Base-by-base conservation (phyloP, 2,113 vertebrate genomes). In the Tachycineta bicolor region DNA sequence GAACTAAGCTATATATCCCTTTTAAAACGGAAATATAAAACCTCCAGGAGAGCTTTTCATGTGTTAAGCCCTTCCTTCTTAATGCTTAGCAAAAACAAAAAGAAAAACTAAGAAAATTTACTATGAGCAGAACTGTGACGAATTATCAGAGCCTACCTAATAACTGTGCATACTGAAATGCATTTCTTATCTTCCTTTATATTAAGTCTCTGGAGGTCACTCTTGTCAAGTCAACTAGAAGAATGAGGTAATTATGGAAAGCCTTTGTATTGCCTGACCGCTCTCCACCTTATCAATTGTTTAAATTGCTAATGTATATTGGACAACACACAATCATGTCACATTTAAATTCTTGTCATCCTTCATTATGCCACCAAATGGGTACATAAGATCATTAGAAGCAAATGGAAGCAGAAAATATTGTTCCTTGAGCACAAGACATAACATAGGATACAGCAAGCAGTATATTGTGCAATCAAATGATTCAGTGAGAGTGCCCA, bases 251-350 rank as follows among this genome's bases (percentile, higher is more conserved):
- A 34, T 28, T 43, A 65, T 3, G 8, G 28, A 62, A 92, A 85
- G 31, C 2, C 11, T 62, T 46, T 68, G 0, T 23, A 34, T 33
- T 12, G 25, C 6, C 14, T 76, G 34, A 56, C 18, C 33, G 8
- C 41, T 59, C 43, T 76, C 6, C 44, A 83, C 21, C 15, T 79
- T 13, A 47, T 5, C 10, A 52, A 12, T 29, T 87, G 6, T 37
- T 84, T 58, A 55, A 79, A 56, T 22, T 53, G 21, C 31, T n/a
- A 37, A 19, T 13, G 31, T 33, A 71, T 8, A 25, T 8, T 47
- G 21, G 56, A 58, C 2, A 70, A 25, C 12, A 73, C 14, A 39
- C 12, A 55, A n/a, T 8, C 11, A 37, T 0, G 0, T 15, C 37
- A 62, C 33, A 25, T 58, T 55, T 67, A 52, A 53, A 52, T 39